Conservation (phyloP, 2,888 invertebrate genomes). For the Xiphydria camelus region DNA sequence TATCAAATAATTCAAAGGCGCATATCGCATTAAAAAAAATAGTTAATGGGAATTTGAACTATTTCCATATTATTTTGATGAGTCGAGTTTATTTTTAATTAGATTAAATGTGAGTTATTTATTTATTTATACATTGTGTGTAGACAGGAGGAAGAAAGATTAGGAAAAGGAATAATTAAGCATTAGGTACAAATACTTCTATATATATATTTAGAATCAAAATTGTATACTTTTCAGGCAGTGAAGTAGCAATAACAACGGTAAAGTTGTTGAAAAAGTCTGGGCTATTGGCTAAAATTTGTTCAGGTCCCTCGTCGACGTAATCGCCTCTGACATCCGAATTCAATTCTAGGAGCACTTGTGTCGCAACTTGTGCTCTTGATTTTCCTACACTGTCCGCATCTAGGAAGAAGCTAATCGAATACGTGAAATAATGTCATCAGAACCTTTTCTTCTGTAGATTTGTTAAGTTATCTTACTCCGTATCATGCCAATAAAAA, state of each 20-base stretch:
- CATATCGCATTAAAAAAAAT: too few species aligned
- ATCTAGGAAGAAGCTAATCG: conserved; percentile 86
- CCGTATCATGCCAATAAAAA: too few species aligned
- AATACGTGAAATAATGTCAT: too few species aligned
- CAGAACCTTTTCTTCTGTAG: too few species aligned
- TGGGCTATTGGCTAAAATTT: conserved; percentile 81
- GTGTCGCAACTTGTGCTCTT: conserved; percentile 81
- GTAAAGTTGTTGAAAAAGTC: conserved; percentile 87
- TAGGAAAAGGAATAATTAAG: conserved; percentile 3
- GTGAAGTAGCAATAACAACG: conserved; percentile 80
- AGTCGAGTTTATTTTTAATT: conserved; percentile 47
- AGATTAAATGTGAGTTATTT: conserved; percentile 15
- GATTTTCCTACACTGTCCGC: conserved; percentile 78
- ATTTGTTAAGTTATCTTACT: too few species aligned
- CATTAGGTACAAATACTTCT: conserved; percentile 7
- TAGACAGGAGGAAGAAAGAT: not conserved
- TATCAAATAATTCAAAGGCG: not conserved
- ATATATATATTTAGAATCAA: conserved; percentile 31
- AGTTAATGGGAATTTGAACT: too few species aligned
- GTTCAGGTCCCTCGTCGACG: conserved; percentile 86
- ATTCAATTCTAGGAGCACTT: conserved; percentile 86
- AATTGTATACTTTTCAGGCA: conserved; percentile 75
- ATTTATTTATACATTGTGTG: not conserved
- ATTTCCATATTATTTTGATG: too few species aligned
- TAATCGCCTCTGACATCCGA: conserved; percentile 91